These are phyloP conservation scores for Tyto alba DNA, from an alignment of 2,113 vertebrate genomes.

Conservation along the genomic window DNA sequence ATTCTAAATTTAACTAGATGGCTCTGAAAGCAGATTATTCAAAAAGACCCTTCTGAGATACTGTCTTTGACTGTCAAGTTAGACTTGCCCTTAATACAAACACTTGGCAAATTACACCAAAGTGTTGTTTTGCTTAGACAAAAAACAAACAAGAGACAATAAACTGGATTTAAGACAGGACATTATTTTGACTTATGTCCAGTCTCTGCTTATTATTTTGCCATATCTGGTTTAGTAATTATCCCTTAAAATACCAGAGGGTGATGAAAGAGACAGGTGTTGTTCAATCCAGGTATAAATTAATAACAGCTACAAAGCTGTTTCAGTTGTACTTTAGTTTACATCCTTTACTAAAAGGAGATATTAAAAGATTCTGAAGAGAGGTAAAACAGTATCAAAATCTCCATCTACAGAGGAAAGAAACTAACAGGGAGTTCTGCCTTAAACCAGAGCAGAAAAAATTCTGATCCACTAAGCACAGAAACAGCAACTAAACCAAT, in stretches of 20 bases:
- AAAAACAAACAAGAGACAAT: background rate
- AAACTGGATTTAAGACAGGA: background rate
- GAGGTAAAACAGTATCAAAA: background rate
- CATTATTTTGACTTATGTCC: background rate
- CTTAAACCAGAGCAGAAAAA: background rate
- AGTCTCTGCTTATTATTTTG: background rate
- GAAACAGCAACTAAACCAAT: slow-evolving; percentile 2
- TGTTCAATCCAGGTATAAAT: background rate
- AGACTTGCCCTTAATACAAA: background rate
- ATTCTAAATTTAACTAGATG: slow-evolving; percentile 3
- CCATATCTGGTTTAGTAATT: background rate
- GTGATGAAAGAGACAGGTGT: background rate
- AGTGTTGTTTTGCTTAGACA: background rate
- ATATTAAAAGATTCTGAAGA: background rate
- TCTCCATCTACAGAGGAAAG: background rate
- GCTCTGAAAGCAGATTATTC: slow-evolving; percentile 15
- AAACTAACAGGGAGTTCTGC: background rate
- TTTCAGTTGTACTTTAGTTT: background rate
- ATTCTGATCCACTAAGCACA: background rate
- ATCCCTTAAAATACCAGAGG: background rate
- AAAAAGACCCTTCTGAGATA: background rate
- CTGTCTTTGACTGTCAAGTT: background rate
- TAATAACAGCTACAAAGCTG: background rate
- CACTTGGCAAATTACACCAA: background rate
- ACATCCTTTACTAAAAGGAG: background rate